These are phyloP conservation scores for Sebastes steindachneri DNA, from an alignment of 2,797 vertebrate species.

Conservation along the genomic window DNA sequence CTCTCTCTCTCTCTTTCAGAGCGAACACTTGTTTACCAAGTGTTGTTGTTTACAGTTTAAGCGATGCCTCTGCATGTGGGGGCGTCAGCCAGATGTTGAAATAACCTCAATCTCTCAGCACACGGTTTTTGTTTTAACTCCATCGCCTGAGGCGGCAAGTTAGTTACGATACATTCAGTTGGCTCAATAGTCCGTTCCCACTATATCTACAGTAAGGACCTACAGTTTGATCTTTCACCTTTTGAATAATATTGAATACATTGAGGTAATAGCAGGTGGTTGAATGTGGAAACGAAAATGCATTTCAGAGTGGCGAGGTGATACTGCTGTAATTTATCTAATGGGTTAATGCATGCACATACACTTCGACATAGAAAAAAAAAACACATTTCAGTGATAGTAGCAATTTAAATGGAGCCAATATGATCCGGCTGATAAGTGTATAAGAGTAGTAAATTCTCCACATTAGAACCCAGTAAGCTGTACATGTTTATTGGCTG, in stretches of 20 bases:
- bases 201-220: neutral
- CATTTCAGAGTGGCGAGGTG: neutral
- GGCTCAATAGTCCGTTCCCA: neutral
- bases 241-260: neutral
- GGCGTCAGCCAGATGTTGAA: conserved; percentile 63
- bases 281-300: conserved; percentile 12
- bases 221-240: conserved; percentile 10
- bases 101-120: conserved; percentile 29
- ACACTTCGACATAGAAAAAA: neutral
- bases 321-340: neutral
- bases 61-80: conserved; percentile 17
- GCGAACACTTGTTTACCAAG: conserved; percentile 18
- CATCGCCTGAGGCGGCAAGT: conserved; percentile 3
- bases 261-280: neutral
- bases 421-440: neutral
- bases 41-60: conserved; percentile 40
- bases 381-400: neutral
- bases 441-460: neutral
- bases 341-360: neutral
- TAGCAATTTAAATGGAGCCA: neutral
- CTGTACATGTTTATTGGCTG: neutral
- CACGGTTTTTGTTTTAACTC: conserved; percentile 32
- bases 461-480: neutral
- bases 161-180: conserved; percentile 17
- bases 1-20: neutral